Base-by-base conservation (phyloP, 2,113 vertebrate genomes). In the Callorhinus ursinus region DNA sequence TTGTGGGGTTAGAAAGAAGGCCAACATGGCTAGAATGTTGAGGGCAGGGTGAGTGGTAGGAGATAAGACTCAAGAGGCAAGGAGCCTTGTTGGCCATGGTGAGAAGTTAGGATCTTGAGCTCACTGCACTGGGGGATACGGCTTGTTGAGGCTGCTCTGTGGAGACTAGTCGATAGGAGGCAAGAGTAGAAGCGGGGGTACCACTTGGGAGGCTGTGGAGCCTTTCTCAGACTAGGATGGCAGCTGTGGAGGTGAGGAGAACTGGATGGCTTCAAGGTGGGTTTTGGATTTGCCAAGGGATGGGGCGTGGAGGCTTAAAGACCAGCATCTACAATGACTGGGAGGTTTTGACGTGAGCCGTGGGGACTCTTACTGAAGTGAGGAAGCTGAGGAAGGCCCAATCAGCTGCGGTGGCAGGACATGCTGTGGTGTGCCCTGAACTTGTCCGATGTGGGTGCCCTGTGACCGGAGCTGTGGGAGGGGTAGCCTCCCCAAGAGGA, bases 361-460 rank as follows among this genome's bases (percentile, higher is more conserved):
- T 4, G 26, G 16, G 89, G 21, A 14, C 55, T 19, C 4, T 11
- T n/a, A 42, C 67, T 83, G 59, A 46, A 49, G 10, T 10, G 53
- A 83, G 55, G 81, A 39, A 74, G 9, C 67, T 21, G 53, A n/a
- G 33, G 61, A 69, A 74, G 72, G 53, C 51, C 46, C 0, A 16
- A 1, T 15, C 15, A 15, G 0, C 21, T n/a, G 8, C 16, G 7
- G 16, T 33, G 72, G 63, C 53, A 33, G 24, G 9, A 92, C 39
- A 1, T 11, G 2, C 26, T 14, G 28, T 1, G 5, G 51, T 33
- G 24, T 0, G 3, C 31, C 5, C 16, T 26, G 3, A 57, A 13
- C n/a, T 5, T 31, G 53, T 42, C 39, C 80, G 42, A 46, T 10
- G 0, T 3, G 9, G 31, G 36, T 18, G 1, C 49, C 79, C 69